These are phyloP conservation scores for Holothuria glaberrima DNA, from an alignment of 35 echinoderm and acorn worm species.

Conservation along the genomic window DNA sequence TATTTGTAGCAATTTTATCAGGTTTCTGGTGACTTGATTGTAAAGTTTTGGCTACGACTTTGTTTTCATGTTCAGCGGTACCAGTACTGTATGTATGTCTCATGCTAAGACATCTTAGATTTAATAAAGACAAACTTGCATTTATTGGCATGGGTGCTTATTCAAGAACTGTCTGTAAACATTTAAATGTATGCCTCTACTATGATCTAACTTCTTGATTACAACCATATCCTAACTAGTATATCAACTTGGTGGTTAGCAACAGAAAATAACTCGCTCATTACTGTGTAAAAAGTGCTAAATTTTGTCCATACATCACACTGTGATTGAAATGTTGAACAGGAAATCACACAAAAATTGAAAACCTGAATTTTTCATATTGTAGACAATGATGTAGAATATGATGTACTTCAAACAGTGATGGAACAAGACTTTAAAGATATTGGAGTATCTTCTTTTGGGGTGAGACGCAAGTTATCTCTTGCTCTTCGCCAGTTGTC, in stretches of 20 bases:
- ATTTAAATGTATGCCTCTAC: slow-evolving; percentile 13
- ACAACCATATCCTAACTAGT: slow-evolving; percentile 1
- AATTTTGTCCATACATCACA: slow-evolving; percentile 14
- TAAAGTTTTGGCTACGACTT: too few relatives aligned
- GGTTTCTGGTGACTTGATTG: too few relatives aligned
- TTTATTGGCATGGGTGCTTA: too few relatives aligned
- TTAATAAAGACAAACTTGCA: not conserved
- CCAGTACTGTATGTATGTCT: not conserved
- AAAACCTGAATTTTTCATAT: slow-evolving; percentile 28
- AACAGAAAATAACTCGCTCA: slow-evolving; percentile 15
- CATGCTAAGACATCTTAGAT: not conserved
- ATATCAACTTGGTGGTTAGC: slow-evolving; percentile 14
- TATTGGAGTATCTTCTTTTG: slow-evolving; percentile 34
- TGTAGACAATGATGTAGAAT: slow-evolving; percentile 43
- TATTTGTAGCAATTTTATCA: not conserved
- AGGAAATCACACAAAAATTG: not conserved
- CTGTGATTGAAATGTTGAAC: slow-evolving; percentile 8
- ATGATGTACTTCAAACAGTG: slow-evolving; percentile 38
- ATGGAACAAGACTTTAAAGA: slow-evolving; percentile 36
- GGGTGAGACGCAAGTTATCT: slow-evolving; percentile 14
- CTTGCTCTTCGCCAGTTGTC: slow-evolving; percentile 17
- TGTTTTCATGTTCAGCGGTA: slow-evolving; percentile 12
- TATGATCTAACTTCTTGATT: slow-evolving; percentile 3
- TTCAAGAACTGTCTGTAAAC: slow-evolving; percentile 2
- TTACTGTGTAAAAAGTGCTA: not conserved